Base-by-base conservation (phyloP, 2,113 vertebrate genomes). In the Holacanthus passer region DNA sequence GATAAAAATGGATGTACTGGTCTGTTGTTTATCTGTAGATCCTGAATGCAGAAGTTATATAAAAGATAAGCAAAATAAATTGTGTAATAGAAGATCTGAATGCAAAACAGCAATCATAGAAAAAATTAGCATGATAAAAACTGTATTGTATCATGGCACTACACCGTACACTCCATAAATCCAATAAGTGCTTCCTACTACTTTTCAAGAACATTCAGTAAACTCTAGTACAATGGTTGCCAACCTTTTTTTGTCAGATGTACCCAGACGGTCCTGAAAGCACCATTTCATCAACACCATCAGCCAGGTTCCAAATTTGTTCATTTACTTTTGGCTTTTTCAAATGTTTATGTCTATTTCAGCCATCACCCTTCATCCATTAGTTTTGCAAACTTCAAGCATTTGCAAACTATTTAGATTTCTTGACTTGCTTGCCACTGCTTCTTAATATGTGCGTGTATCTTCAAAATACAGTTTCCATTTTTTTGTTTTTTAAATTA, bases 1-100 rank as follows among this genome's bases (percentile, higher is more conserved):
- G 39, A 59, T 76, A 67, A 14, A 77, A 68, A 62, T 5, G 11
- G 16, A 69, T 68, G 35, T 66, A 27, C 16, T 22, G 19, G 29
- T n/a, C 2, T 48, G 14, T 65, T 20, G 47, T 75, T 73, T 62
- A 53, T 81, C 43, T n/a, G 43, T 19, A 0, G 11, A 8, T 7
- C 12, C 11, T 66, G 68, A 63, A 80, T 56, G 35, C 5, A 41
- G 29, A 32, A 11, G 22, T 32, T 39, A 35, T 47, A 35, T 35
- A 32, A 69, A 67, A 53, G 0, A 48, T 35, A 27, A 19, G 35
- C 7, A 24, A 0, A 20, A 27, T n/a, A 11, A 69, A 55, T 47
- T 43, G 32, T 60, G n/a, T 19, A 24, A 41, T n/a, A 35, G 12
- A 52, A 32, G 10, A 56, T 58, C n/a, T 39, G 16, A 32, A 20